A percentile compares a stretch with the other conserved stretches of the same genome.
phyloP scores from a whole-genome alignment of 1,140 invertebrate species.

The Drosophila willistoni region DNA sequence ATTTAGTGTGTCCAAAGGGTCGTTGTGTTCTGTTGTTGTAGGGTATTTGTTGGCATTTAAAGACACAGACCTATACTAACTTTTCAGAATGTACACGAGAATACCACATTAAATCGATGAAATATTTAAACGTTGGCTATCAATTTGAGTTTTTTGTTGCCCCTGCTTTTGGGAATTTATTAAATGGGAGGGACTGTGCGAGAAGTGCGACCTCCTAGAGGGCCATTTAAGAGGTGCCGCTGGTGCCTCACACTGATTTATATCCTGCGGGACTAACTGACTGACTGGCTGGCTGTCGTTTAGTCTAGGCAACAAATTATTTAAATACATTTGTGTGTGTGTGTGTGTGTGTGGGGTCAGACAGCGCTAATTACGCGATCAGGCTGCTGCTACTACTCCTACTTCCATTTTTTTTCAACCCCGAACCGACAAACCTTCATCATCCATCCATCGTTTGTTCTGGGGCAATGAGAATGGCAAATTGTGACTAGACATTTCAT shows the following conservation, averaged over 20 bases:
- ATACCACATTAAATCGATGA: conserved; percentile 66
- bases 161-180: conserved; percentile 28
- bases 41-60: neutral
- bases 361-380: conserved; percentile 79
- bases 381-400: conserved; percentile 27
- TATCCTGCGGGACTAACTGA: conserved; percentile 9
- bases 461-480: conserved; percentile 42
- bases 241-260: neutral
- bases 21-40: neutral
- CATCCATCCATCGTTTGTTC: conserved; percentile 10
- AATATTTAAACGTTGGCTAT: conserved; percentile 74
- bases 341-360: conserved; percentile 34
- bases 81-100: neutral
- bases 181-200: neutral
- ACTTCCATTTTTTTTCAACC: conserved; percentile 28
- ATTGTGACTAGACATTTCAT: conserved; percentile 67
- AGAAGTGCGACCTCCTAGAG: conserved; percentile 44
- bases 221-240: conserved; percentile 22
- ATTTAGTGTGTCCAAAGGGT: conserved; percentile 16
- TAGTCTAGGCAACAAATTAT: conserved; percentile 32
- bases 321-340: conserved; percentile 15
- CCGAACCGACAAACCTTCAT: neutral
- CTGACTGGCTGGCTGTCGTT: neutral
- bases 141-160: conserved; percentile 71
- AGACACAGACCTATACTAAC: neutral